A percentile compares a stretch with the other conserved stretches of the same genome.
Conservation (phyloP, 2,797 vertebrate species). For the Pteronotus mesoamericanus region DNA sequence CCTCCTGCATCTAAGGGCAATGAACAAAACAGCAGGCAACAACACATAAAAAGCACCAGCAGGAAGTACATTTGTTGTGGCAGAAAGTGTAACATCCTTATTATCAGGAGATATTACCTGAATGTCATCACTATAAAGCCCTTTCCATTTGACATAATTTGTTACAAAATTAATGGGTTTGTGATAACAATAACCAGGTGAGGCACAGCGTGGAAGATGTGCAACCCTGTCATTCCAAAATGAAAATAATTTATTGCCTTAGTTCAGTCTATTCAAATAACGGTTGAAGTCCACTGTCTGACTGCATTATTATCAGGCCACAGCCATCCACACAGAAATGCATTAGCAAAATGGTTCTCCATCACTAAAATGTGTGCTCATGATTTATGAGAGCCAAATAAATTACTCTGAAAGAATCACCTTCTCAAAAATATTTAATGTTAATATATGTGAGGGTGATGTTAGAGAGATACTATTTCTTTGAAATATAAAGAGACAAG, state of each 20-base stretch:
- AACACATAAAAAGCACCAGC: slow-evolving; percentile 60
- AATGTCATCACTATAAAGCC: slow-evolving; percentile 50
- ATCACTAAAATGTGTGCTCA: background rate
- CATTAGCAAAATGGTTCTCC: background rate
- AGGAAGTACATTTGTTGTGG: slow-evolving; percentile 67
- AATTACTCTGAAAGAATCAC: slow-evolving; percentile 28
- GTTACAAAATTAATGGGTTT: slow-evolving; percentile 59
- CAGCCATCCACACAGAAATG: background rate
- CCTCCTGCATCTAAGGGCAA: slow-evolving; percentile 42
- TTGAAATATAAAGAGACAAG: slow-evolving; percentile 40
- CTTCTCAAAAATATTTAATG: slow-evolving; percentile 43
- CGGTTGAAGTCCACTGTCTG: background rate
- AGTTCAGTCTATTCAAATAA: slow-evolving; percentile 37
- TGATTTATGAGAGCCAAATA: slow-evolving; percentile 27
- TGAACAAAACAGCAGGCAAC: slow-evolving; percentile 46
- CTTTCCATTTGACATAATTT: slow-evolving; percentile 64
- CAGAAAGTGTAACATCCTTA: slow-evolving; percentile 68
- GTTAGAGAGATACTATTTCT: background rate
- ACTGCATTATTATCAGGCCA: background rate
- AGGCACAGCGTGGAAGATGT: background rate
- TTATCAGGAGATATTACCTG: slow-evolving; percentile 63
- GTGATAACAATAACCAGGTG: slow-evolving; percentile 63
- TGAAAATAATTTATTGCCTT: slow-evolving; percentile 64
- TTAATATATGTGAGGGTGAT: background rate
- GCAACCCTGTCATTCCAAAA: slow-evolving; percentile 60